These are phyloP conservation scores for Echinarachnius parma DNA, from an alignment of 53 echinoderm and acorn worm genomes.

Conservation along the genomic window DNA sequence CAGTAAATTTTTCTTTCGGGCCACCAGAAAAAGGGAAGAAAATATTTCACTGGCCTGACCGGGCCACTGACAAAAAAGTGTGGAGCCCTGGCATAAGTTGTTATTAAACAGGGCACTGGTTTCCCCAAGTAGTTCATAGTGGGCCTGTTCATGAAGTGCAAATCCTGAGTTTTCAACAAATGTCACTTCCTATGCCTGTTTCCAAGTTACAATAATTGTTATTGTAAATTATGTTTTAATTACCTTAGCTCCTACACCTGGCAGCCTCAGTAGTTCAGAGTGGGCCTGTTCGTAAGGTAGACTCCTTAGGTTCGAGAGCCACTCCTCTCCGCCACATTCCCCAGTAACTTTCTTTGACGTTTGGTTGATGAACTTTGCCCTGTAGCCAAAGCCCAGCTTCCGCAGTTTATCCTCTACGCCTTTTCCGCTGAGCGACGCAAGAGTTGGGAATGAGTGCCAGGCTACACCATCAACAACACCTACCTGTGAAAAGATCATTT, in stretches of 20 bases:
- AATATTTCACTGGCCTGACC: too few species aligned
- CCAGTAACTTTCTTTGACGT: slow-evolving; percentile 60
- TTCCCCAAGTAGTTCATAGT: too few species aligned
- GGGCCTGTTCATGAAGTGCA: too few species aligned
- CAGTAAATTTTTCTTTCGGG: too few species aligned
- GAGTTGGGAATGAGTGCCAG: slow-evolving; percentile 71
- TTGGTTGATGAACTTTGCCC: slow-evolving; percentile 85
- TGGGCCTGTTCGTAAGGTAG: slow-evolving; percentile 69
- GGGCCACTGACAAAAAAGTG: too few species aligned
- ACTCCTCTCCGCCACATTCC: slow-evolving; percentile 46
- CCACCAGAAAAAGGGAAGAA: too few species aligned
- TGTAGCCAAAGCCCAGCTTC: slow-evolving; percentile 81
- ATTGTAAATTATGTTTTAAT: too few species aligned
- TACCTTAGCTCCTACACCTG: slow-evolving; percentile 94
- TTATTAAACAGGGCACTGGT: too few species aligned
- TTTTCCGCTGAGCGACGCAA: slow-evolving; percentile 47
- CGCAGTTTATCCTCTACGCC: slow-evolving; percentile 66
- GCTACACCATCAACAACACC: slow-evolving; percentile 62
- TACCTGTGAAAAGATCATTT: slow-evolving; percentile 16
- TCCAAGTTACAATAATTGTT: too few species aligned
- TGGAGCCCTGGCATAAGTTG: too few species aligned
- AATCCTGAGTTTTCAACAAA: too few species aligned
- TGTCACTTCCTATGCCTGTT: too few species aligned
- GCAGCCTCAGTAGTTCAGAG: slow-evolving; percentile 62
- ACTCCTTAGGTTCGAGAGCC: slow-evolving; percentile 63